These are phyloP conservation scores for Apocrypta bakeri DNA, from an alignment of 1,140 invertebrate genomes.

Conservation along the genomic window DNA sequence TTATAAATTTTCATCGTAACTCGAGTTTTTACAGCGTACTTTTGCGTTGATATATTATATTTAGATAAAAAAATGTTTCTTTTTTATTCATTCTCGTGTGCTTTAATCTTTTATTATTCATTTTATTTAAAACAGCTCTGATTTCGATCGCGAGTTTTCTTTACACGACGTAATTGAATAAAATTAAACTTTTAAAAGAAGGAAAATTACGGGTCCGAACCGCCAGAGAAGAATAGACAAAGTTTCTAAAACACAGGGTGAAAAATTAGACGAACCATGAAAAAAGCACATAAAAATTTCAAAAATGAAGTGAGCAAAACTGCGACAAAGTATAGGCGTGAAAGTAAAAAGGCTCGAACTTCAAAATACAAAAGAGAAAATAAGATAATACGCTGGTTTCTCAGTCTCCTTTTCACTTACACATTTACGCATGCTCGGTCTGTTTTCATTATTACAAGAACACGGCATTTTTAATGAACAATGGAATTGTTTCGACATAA, in stretches of 20 bases:
- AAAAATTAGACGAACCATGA: conserved; percentile 29
- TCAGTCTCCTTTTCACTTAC: background rate
- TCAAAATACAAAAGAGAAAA: background rate
- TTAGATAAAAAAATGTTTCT: background rate
- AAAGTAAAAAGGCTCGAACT: background rate
- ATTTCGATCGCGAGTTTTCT: background rate
- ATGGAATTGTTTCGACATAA: conserved; percentile 1
- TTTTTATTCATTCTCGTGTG: background rate
- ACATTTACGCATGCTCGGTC: conserved; percentile 1
- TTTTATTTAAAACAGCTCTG: background rate
- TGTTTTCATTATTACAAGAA: background rate
- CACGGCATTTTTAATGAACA: conserved; percentile 1
- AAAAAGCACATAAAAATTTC: conserved; percentile 15
- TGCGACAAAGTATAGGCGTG: background rate
- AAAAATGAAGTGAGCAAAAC: background rate
- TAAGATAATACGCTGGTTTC: background rate
- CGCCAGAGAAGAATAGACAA: conserved; percentile 27
- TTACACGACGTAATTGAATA: conserved; percentile 5
- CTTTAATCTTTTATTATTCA: background rate
- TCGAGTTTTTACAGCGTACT: background rate
- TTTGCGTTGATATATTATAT: background rate
- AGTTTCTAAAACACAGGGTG: conserved; percentile 34
- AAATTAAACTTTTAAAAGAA: conserved; percentile 35
- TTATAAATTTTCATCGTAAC: background rate
- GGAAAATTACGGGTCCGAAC: conserved; percentile 48